Base-by-base conservation (phyloP, 2,113 vertebrate species). In the Suncus etruscus region DNA sequence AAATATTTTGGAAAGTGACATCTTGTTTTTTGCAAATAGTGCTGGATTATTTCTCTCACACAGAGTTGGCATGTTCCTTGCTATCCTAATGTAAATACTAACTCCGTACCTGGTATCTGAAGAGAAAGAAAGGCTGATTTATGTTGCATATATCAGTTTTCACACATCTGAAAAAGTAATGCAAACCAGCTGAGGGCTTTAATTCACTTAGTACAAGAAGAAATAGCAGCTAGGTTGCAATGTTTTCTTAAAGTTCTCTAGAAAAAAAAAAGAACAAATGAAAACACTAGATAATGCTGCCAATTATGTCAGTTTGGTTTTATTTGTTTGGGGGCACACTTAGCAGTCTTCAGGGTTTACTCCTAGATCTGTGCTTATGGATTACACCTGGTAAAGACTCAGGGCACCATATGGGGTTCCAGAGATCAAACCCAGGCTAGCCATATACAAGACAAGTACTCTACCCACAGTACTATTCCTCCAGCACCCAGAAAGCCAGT, bases 101-200 rank as follows among this genome's bases (percentile, higher is more conserved):
- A 93, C 48, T 75, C 66, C 84, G 48, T 11, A 27, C 4, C 6
- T 54, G 58, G 87, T 95, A 80, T 76, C 93, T 66, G 91, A 87
- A 96, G 92, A 95, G 68, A 94, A 90, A 94, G 77, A 27, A 83
- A 70, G 8, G 6, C 63, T 18, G 61, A 87, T 70, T 94, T 84
- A 2, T 70, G 86, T 83, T 11, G 65, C 0, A 14, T 65, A 51
- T 96, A 73, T 97, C 95, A 83, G 87, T 0, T 95, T 92, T 94
- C 94, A 87, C 95, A 94, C 87, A 74, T 93, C 91, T 94, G 73
- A 95, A 86, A 84, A 86, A 58, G 0, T 11, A 31, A 79, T 0
- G 2, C 83, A 91, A 68, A 94, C 96, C 95, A 95, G 94, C 95
- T 96, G 95, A 96, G 95, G 94, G 77, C 91, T 97, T 96, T 92